Conservation (phyloP, 1,140 invertebrate genomes). For the Manduca sexta region DNA sequence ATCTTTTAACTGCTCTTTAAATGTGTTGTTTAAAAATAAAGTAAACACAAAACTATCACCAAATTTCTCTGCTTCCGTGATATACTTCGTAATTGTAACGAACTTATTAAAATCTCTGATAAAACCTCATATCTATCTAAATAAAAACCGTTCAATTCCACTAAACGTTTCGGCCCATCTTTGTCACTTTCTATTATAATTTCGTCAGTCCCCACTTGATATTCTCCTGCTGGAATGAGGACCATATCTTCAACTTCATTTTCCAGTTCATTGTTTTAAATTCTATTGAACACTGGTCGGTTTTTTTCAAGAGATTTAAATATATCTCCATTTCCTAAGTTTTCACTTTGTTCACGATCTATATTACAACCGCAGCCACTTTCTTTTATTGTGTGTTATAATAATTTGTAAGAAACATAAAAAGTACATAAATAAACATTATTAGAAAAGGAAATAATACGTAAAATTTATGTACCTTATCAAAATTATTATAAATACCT, state of each 20-base stretch:
- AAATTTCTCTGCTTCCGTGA: slow-evolving; percentile 94
- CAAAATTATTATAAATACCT: too few relatives aligned
- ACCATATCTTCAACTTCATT: slow-evolving; percentile 73
- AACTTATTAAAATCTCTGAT: slow-evolving; percentile 76
- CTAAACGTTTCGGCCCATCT: slow-evolving; percentile 85
- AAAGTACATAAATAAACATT: slow-evolving; percentile 12
- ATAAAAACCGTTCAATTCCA: slow-evolving; percentile 83
- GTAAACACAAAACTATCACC: slow-evolving; percentile 96
- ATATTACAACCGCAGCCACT: slow-evolving; percentile 46
- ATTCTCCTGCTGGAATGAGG: slow-evolving; percentile 79
- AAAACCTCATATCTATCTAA: slow-evolving; percentile 82
- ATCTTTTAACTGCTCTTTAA: slow-evolving; percentile 79
- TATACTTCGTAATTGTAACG: slow-evolving; percentile 81
- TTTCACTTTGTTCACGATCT: slow-evolving; percentile 22
- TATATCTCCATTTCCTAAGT: slow-evolving; percentile 16
- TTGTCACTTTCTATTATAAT: slow-evolving; percentile 86
- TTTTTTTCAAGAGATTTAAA: slow-evolving; percentile 15
- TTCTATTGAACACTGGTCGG: slow-evolving; percentile 25
- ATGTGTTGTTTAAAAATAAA: slow-evolving; percentile 79
- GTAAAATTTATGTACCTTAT: too few relatives aligned
- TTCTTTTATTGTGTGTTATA: slow-evolving; percentile 31
- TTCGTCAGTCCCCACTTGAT: slow-evolving; percentile 87
- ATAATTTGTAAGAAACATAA: slow-evolving; percentile 26
- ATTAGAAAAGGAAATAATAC: too few relatives aligned
- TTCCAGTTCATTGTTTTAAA: slow-evolving; percentile 7